These are phyloP conservation scores for Puntigrus tetrazona DNA, from an alignment of 2,113 vertebrate genomes.

Conservation along the genomic window DNA sequence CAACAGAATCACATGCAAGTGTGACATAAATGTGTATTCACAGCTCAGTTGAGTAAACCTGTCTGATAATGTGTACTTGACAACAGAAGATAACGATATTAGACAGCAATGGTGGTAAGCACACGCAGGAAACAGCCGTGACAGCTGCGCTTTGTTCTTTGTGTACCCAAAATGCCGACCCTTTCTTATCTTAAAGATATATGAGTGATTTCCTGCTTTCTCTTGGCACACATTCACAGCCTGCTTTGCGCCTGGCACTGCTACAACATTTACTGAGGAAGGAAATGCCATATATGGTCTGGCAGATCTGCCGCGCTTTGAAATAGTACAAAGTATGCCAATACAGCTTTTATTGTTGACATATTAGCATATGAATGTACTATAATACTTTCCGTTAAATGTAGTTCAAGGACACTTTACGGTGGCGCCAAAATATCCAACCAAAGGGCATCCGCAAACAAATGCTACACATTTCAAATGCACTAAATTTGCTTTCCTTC, in stretches of 20 bases:
- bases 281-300: conserved; percentile 60
- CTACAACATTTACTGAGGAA: conserved; percentile 53
- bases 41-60: conserved; percentile 28
- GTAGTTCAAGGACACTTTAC: conserved; percentile 14
- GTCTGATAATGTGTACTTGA: conserved; percentile 49
- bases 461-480: neutral
- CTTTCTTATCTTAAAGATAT: conserved; percentile 60
- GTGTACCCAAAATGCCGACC: conserved; percentile 51
- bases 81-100: conserved; percentile 57
- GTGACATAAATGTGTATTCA: conserved; percentile 38
- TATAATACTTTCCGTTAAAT: neutral
- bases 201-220: conserved; percentile 61
- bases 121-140: conserved; percentile 58
- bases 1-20: conserved; percentile 38
- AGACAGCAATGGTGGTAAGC: conserved; percentile 21
- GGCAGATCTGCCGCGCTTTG: neutral
- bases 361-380: neutral
- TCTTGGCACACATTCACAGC: conserved; percentile 52
- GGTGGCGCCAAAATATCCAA: neutral
- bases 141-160: conserved; percentile 61
- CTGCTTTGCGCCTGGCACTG: conserved; percentile 44
- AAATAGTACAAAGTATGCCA: neutral
- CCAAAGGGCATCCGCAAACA: neutral
- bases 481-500: neutral
- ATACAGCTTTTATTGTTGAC: neutral